Conservation (phyloP, 2,113 vertebrate species). For the Lophius piscatorius region DNA sequence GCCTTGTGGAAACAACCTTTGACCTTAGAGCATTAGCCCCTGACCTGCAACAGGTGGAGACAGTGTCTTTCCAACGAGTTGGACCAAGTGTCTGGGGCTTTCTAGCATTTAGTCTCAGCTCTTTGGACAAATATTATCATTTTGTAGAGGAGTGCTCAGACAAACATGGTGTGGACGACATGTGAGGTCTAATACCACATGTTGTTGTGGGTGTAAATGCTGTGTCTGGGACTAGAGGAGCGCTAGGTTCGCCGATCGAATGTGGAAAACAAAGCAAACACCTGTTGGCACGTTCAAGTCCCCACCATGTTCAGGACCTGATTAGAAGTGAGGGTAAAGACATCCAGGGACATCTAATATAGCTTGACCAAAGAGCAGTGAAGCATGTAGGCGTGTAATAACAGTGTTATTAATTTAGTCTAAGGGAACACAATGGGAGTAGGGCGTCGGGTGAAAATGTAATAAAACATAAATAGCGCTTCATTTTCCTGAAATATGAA, state of each 20-base stretch:
- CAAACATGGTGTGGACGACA: constrained; percentile 66
- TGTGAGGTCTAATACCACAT: constrained; percentile 80
- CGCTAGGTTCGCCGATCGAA: constrained; percentile 56
- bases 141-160: constrained; percentile 68
- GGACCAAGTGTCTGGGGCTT: constrained; percentile 63
- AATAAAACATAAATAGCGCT: no score
- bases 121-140: constrained; percentile 83
- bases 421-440: constrained; percentile 1
- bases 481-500: no score
- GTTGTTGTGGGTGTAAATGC: constrained; percentile 70
- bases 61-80: constrained; percentile 70
- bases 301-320: constrained; percentile 16
- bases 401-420: constrained; percentile 8
- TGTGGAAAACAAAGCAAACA: constrained; percentile 73
- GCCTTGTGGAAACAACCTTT: constrained; percentile 78
- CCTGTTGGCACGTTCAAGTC: constrained; percentile 68
- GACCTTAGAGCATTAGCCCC: constrained; percentile 79
- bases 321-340: constrained; percentile 3
- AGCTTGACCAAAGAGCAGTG: constrained; percentile 5
- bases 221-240: constrained; percentile 68
- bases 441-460: not conserved
- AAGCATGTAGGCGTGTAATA: constrained; percentile 3
- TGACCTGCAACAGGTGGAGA: constrained; percentile 83
- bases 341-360: constrained; percentile 17
- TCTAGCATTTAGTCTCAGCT: constrained; percentile 61